A percentile compares a stretch with the other conserved stretches of the same genome.
These are phyloP conservation scores for Habropoda laboriosa DNA, from an alignment of 1,140 invertebrate genomes.

Conservation along the genomic window DNA sequence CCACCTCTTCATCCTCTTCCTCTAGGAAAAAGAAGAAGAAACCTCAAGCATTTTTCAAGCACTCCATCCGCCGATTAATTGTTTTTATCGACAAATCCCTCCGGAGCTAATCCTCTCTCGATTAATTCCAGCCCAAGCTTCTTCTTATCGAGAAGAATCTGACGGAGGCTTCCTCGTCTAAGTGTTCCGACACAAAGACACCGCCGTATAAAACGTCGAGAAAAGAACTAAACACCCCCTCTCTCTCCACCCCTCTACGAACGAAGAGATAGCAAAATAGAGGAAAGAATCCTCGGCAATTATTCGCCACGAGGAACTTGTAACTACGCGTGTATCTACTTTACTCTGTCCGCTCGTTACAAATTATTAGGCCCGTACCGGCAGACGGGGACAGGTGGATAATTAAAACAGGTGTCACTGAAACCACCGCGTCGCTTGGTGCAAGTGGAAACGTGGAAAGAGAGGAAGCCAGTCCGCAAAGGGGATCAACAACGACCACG, in stretches of 20 bases:
- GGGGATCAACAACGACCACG: constrained; percentile 19
- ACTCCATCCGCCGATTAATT: constrained; percentile 60
- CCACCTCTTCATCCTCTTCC: not conserved
- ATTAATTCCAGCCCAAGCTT: constrained; percentile 53
- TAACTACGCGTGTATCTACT: constrained; percentile 51
- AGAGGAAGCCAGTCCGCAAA: not conserved
- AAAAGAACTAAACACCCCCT: not conserved
- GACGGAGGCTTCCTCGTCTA: constrained; percentile 13
- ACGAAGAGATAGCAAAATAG: not conserved
- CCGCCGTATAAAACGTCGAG: not conserved
- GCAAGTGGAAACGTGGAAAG: not conserved
- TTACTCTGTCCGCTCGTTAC: constrained; percentile 36
- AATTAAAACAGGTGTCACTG: constrained; percentile 70
- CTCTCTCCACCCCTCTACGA: not conserved
- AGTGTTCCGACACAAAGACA: not conserved
- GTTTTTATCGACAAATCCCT: constrained; percentile 60
- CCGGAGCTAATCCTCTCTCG: constrained; percentile 57
- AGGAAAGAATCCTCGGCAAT: constrained; percentile 46
- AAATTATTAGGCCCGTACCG: constrained; percentile 47
- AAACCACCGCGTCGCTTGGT: not conserved
- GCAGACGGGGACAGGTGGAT: constrained; percentile 62
- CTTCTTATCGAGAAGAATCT: constrained; percentile 60
- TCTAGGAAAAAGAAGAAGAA: constrained; percentile 1
- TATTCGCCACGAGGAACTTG: constrained; percentile 47
- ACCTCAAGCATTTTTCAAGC: constrained; percentile 53